Evolutionary conservation across 1,140 invertebrate species (phyloP).

Genomic region (Cryptotermes secundus): DNA sequence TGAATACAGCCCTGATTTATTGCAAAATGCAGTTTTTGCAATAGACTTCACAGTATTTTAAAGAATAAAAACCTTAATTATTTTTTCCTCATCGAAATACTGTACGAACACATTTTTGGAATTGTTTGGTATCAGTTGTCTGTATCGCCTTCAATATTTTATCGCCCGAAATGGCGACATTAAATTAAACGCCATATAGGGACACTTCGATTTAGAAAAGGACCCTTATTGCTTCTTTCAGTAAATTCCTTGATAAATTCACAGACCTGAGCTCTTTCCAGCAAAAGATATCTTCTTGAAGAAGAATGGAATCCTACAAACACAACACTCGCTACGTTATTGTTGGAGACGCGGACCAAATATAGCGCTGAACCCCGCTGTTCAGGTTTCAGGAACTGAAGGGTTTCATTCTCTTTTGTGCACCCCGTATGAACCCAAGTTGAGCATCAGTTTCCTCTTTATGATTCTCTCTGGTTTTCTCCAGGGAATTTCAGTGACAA

Average conservation of each 20-base stretch:
- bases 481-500: conserved; percentile 10
- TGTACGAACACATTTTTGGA: not conserved
- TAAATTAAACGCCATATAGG: no score
- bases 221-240: not conserved
- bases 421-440: not conserved
- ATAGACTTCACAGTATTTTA: no score
- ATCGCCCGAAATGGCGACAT: not conserved
- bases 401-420: conserved; percentile 1
- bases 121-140: not conserved
- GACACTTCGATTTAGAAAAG: no score
- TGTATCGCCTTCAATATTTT: not conserved
- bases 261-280: not conserved
- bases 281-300: not conserved
- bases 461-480: conserved; percentile 4
- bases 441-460: conserved; percentile 13
- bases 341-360: not conserved
- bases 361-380: not conserved
- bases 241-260: not conserved
- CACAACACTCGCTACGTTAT: not conserved
- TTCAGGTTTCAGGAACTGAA: not conserved
- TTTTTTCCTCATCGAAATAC: not conserved
- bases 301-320: no score
- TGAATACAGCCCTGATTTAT: no score
- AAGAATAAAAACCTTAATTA: not conserved
- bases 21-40: no score